phyloP scores from a whole-genome alignment of 2,888 invertebrate species.

The Oscheius sp. region DNA sequence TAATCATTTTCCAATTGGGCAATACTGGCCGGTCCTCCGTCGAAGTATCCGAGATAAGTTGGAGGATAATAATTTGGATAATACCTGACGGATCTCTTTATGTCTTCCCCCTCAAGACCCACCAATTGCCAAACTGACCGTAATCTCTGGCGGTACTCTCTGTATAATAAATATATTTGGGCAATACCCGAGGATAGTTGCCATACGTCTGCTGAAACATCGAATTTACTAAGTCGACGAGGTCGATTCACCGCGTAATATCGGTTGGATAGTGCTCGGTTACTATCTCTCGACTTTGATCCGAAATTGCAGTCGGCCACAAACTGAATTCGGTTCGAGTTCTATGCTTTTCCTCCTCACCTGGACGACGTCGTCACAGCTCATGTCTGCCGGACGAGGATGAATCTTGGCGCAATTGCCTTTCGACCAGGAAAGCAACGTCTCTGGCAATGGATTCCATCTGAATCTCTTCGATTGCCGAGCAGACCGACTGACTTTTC shows the following conservation, averaged over 20 bases:
- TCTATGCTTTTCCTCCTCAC: conserved; percentile 3
- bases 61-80: conserved; percentile 50
- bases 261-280: conserved; percentile 37
- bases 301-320: conserved; percentile 64
- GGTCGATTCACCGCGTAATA: conserved; percentile 44
- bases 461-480: conserved; percentile 16
- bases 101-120: not conserved
- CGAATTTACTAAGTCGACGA: not conserved
- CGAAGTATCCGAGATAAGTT: conserved; percentile 62
- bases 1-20: conserved; percentile 63
- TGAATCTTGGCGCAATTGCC: conserved; percentile 65
- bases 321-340: conserved; percentile 51
- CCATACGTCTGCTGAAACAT: conserved; percentile 52
- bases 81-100: not conserved
- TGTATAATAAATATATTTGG: conserved; percentile 59
- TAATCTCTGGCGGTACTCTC: conserved; percentile 55
- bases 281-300: conserved; percentile 45
- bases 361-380: conserved; percentile 62
- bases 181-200: conserved; percentile 58
- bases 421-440: conserved; percentile 59
- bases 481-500: conserved; percentile 38
- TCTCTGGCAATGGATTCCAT: conserved; percentile 66
- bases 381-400: conserved; percentile 63
- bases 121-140: conserved; percentile 56
- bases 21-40: conserved; percentile 58